phyloP scores from a whole-genome alignment of 2,888 invertebrate genomes.

The Laspeyria flexula region DNA sequence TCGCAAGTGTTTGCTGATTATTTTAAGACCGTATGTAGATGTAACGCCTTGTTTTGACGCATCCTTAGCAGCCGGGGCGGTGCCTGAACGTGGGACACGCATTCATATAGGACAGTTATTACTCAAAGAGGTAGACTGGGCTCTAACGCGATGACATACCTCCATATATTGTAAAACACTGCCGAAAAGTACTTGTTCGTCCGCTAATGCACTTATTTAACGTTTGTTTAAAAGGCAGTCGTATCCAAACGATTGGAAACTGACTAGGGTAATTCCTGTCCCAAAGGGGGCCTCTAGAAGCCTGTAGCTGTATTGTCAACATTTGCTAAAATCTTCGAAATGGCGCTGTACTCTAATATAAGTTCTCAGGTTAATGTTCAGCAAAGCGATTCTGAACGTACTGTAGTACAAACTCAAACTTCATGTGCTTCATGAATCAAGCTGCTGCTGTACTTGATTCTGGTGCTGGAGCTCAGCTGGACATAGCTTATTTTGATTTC shows the following conservation, averaged over 20 bases:
- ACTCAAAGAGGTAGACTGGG: background rate
- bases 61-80: background rate
- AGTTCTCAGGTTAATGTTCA: too few species aligned
- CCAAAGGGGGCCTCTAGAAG: too few species aligned
- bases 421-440: too few species aligned
- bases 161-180: background rate
- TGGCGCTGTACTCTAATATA: too few species aligned
- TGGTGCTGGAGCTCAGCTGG: too few species aligned
- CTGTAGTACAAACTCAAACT: too few species aligned
- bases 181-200: constrained; percentile 1
- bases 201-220: background rate
- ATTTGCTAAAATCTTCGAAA: background rate
- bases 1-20: background rate
- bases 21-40: background rate
- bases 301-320: background rate
- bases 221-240: too few species aligned
- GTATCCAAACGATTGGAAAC: too few species aligned
- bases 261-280: too few species aligned
- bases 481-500: background rate
- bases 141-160: background rate
- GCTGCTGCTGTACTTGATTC: too few species aligned
- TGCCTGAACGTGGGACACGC: background rate
- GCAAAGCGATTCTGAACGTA: too few species aligned
- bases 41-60: background rate
- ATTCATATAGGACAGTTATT: background rate